Percentiles rank a stretch among this genome's conserved stretches.
Conservation (phyloP, 2,888 invertebrate species). For the Acleris sparsana region DNA sequence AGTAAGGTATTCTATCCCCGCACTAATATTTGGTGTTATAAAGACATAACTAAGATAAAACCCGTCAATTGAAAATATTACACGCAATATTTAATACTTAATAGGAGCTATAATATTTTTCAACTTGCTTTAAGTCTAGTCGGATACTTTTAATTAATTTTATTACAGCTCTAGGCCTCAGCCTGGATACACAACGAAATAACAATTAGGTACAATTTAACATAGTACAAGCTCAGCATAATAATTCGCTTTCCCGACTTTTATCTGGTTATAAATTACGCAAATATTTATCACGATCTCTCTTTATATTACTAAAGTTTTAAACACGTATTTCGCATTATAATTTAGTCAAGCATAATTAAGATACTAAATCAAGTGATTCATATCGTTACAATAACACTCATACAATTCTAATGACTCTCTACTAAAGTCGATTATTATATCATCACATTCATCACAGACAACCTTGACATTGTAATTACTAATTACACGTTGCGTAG, state of each 20-base stretch:
- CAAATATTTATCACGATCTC: slow-evolving; percentile 1
- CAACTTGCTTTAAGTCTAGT: background rate
- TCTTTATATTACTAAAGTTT: background rate
- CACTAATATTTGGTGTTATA: no score
- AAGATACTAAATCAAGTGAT: slow-evolving; percentile 6
- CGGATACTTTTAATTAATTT: background rate
- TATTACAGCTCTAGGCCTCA: background rate
- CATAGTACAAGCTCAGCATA: background rate
- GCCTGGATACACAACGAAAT: background rate
- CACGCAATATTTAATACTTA: no score
- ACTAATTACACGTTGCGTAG: background rate
- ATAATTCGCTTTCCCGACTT: background rate
- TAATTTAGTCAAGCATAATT: no score
- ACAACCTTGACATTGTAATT: slow-evolving; percentile 8
- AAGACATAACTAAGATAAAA: no score
- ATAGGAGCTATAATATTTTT: no score
- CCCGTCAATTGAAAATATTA: no score
- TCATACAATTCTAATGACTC: background rate
- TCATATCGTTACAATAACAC: no score
- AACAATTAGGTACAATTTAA: background rate
- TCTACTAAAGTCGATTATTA: background rate
- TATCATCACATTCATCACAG: background rate
- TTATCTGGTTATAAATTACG: background rate
- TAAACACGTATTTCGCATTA: background rate
- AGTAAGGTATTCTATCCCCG: no score